Percentiles rank a stretch among this genome's conserved stretches.
phyloP scores from a whole-genome alignment of 2,113 vertebrate genomes.

The Burhinus oedicnemus region DNA sequence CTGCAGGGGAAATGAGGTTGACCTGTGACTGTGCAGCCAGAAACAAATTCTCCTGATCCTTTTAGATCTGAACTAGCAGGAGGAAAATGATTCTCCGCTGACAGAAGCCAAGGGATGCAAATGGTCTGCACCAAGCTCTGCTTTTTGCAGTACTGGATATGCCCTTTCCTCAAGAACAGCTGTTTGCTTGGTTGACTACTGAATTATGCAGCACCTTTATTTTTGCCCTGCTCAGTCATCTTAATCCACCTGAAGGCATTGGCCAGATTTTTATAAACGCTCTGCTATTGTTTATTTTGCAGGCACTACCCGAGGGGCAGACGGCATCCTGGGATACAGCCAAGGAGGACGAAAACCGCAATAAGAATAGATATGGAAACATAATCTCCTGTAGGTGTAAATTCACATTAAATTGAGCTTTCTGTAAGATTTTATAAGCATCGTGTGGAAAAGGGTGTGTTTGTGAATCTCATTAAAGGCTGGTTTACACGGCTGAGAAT shows the following conservation, averaged over 20 bases:
- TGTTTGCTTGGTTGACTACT: not conserved
- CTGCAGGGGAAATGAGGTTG: not conserved
- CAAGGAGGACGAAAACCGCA: conserved; percentile 97
- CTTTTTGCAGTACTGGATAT: not conserved
- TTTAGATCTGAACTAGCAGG: not conserved
- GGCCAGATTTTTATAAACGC: not conserved
- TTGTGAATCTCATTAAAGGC: not conserved
- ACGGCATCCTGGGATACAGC: conserved; percentile 96
- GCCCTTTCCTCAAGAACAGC: not conserved
- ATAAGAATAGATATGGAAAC: conserved; percentile 98
- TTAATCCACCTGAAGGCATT: conserved; percentile 1
- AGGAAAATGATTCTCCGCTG: not conserved
- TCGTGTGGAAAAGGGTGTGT: not conserved
- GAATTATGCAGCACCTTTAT: not conserved
- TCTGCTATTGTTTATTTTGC: conserved; percentile 48
- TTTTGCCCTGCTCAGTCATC: not conserved
- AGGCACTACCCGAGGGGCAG: conserved; percentile 95
- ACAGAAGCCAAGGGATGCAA: not conserved
- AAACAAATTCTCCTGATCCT: not conserved
- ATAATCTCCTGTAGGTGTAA: conserved; percentile 97
- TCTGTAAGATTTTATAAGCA: not conserved
- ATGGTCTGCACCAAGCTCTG: not conserved
- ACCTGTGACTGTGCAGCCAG: not conserved
- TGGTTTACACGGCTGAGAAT: not conserved
- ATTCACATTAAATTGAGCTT: conserved; percentile 34